Base-by-base conservation (phyloP, 2,797 vertebrate species). In the Danionella dracula region DNA sequence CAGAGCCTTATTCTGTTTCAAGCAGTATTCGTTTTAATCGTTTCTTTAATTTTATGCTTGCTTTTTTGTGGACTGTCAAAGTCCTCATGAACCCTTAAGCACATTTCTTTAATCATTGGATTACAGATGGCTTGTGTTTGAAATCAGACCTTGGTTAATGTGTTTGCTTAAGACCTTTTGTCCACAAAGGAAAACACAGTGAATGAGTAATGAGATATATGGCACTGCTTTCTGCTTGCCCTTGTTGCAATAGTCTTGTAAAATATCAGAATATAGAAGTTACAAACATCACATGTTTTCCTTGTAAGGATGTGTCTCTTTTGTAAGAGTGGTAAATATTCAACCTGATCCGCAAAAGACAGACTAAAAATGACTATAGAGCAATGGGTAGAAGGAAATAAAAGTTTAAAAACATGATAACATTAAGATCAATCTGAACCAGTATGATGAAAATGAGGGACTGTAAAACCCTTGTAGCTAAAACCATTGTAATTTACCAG, bases 211-310 rank as follows among this genome's bases (percentile, higher is more conserved):
- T 42, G 9, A 16, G 48, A 19, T 51, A 20, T 17, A 11, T 41
- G 13, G 10, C 19, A 48, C 23, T 27, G 32, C 31, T 38, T 46
- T 4, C 15, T 45, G 12, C 9, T 5, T 15, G 32, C 4, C 10
- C 10, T 55, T 48, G 44, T 55, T 56, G 32, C 32, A 37, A 56
- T 55, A 66, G 21, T 55, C 50, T 46, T 37, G 46, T 27, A 44
- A 44, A 12, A 27, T 15, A 1, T 8, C 15, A 27, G 20, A 65
- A 65, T 13, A 29, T 55, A 40, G 50, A 65, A 55, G 50, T 55
- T 27, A 46, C 27, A 21, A 53, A 55, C 37, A 56, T 66, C 41
- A 55, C 31, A 46, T 21, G 48, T 55, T 66, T 66, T 45, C 2
- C 17, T 17, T 2, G 41, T 10, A 8, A 19, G 48, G 40, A 57